Base-by-base conservation (phyloP, 2,888 invertebrate genomes). In the Brenthis daphne region DNA sequence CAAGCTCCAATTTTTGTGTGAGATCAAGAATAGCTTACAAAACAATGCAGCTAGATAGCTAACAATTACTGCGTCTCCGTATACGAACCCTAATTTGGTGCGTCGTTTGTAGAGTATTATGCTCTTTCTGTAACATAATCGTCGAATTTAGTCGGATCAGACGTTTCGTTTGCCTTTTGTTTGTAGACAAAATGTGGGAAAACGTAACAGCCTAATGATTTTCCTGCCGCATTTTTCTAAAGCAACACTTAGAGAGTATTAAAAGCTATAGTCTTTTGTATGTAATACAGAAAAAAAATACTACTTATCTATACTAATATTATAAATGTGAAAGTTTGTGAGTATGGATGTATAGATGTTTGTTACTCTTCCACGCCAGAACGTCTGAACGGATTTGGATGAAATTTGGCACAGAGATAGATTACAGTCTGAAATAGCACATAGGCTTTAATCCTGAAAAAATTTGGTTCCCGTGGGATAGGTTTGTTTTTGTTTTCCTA, bases 21-120 rank as follows among this genome's bases (percentile, higher is more conserved):
- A 50, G 33, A n/a, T 43, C 60, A 53, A 6, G 50, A 54, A 73
- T 73, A 75, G 74, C 77, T 79, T 72, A 75, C 69, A 76, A 37
- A 84, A 86, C 85, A 86, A 85, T 83, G 76, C 79, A 77, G 75
- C 75, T 74, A 82, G 83, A 82, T 83, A 83, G 80, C 82, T 82
- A 81, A 86, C 85, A 86, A 86, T 86, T 86, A 86, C 83, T 80
- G 76, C 77, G 78, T 79, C 80, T 80, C 80, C 83, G 78, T 79
- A 80, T 77, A 76, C 73, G 70, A 74, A 77, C 77, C 80, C 79
- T 83, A 85, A 85, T 85, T 82, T 83, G 77, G 67, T 77, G 75
- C 76, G 74, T 76, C 77, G 77, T 77, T 77, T 76, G 76, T 77
- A 74, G 74, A 73, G 73, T 74, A 77, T 77, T 78, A 76, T 79